A percentile compares a stretch with the other conserved stretches of the same genome.
Evolutionary conservation across 2,113 vertebrate species (phyloP).

Genomic region (Aleadryas rufinucha): DNA sequence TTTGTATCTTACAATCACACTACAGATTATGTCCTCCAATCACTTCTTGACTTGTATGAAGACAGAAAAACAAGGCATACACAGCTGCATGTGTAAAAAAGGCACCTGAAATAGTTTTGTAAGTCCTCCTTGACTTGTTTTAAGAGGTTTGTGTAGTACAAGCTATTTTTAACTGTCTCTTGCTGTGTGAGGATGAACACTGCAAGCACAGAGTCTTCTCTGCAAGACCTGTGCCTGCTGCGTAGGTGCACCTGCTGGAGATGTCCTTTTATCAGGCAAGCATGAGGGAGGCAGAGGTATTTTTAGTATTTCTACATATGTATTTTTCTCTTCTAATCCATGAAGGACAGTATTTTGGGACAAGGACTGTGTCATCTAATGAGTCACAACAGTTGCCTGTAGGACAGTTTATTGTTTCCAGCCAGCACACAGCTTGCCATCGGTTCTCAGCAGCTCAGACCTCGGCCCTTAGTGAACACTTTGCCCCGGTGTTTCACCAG

Average conservation of each 20-base stretch:
- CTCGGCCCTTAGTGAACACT: fast-evolving
- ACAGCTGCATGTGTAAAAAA: neutral
- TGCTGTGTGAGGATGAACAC: neutral
- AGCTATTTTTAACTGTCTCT: slow-evolving; percentile 19
- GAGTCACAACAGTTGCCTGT: neutral
- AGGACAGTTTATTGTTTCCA: neutral
- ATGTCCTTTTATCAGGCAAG: slow-evolving; percentile 6
- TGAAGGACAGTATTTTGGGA: neutral
- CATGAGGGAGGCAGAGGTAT: neutral
- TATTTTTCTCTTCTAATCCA: neutral
- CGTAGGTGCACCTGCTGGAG: neutral
- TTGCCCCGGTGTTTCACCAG: neutral
- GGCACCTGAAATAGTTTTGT: neutral
- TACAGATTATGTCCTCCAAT: neutral
- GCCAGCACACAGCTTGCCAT: neutral
- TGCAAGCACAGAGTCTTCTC: neutral
- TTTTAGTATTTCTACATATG: slow-evolving; percentile 5
- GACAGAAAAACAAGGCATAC: neutral
- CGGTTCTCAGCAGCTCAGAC: neutral
- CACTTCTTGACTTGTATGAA: neutral
- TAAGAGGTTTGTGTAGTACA: neutral
- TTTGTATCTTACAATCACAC: neutral
- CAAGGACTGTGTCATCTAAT: neutral
- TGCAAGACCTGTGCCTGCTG: slow-evolving; percentile 2
- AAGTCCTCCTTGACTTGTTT: neutral